Evolutionary conservation across 2,797 vertebrate species (phyloP).

Genomic region (Coracias cyanogaster): DNA sequence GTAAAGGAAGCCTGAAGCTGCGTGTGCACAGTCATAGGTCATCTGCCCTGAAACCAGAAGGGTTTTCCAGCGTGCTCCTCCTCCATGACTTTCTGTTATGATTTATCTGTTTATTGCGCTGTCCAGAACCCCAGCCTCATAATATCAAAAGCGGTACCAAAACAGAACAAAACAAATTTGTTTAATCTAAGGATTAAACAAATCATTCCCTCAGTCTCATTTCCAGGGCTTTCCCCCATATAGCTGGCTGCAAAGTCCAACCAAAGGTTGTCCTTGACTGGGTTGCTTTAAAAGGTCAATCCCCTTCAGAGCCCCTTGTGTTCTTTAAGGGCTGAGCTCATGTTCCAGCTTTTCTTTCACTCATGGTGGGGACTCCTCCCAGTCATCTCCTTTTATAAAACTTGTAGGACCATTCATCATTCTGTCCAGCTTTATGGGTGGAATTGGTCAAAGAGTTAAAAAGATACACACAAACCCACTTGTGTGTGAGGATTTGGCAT

Average conservation of each 20-base stretch:
- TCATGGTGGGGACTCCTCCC: not conserved
- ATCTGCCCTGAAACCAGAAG: not conserved
- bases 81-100: not conserved
- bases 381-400: not conserved
- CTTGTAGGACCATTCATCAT: not conserved
- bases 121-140: not conserved
- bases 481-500: accelerated
- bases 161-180: not conserved
- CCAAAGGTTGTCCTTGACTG: not conserved
- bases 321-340: not conserved
- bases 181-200: slow-evolving; percentile 32
- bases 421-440: not conserved
- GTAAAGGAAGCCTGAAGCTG: slow-evolving; percentile 21
- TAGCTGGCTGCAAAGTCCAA: not conserved
- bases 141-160: not conserved
- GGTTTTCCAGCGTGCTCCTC: not conserved
- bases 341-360: not conserved
- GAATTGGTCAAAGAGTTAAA: not conserved
- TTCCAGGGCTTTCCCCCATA: not conserved
- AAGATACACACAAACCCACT: not conserved
- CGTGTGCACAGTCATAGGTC: not conserved
- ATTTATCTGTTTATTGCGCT: not conserved
- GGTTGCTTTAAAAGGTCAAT: not conserved
- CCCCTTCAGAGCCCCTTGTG: not conserved
- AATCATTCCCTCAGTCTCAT: not conserved